A percentile compares a stretch with the other conserved stretches of the same genome.
These are phyloP conservation scores for Papilio glaucus DNA, from an alignment of 1,140 invertebrate species.

Conservation along the genomic window DNA sequence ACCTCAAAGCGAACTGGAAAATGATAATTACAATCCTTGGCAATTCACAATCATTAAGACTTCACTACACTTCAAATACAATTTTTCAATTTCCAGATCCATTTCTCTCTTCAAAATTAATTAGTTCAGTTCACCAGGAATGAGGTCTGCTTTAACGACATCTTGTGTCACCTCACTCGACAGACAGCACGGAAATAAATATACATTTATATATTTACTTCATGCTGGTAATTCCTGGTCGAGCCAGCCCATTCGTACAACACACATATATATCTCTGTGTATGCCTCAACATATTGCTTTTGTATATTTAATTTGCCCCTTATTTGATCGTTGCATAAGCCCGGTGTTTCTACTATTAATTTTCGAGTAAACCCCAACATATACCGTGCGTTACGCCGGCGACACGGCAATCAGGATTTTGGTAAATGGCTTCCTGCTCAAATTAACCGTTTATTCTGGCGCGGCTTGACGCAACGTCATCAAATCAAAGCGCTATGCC, in stretches of 20 bases:
- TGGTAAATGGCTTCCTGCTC: conserved; percentile 43
- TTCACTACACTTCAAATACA: not conserved
- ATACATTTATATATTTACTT: no score
- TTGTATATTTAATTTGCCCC: conserved; percentile 22
- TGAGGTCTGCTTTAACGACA: no score
- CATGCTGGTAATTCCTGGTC: not conserved
- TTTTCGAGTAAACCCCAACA: conserved; percentile 22
- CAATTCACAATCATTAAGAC: not conserved
- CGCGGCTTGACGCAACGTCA: conserved; percentile 47
- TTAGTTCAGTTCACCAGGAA: no score
- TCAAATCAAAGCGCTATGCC: conserved; percentile 51
- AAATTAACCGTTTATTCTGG: conserved; percentile 58
- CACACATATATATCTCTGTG: not conserved
- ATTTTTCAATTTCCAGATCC: no score
- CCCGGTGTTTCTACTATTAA: conserved; percentile 24
- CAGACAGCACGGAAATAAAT: no score
- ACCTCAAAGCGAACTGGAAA: no score
- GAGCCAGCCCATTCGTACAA: not conserved
- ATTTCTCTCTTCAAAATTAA: no score
- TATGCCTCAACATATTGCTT: not conserved
- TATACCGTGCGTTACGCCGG: conserved; percentile 2
- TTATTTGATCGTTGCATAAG: conserved; percentile 10
- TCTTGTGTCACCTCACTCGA: no score
- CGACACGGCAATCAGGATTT: conserved; percentile 28
- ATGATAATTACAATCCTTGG: not conserved